Percentiles rank a stretch among this genome's conserved stretches.
Evolutionary conservation across 1,140 invertebrate genomes (phyloP).

Genomic region (Heliconius nattereri): DNA sequence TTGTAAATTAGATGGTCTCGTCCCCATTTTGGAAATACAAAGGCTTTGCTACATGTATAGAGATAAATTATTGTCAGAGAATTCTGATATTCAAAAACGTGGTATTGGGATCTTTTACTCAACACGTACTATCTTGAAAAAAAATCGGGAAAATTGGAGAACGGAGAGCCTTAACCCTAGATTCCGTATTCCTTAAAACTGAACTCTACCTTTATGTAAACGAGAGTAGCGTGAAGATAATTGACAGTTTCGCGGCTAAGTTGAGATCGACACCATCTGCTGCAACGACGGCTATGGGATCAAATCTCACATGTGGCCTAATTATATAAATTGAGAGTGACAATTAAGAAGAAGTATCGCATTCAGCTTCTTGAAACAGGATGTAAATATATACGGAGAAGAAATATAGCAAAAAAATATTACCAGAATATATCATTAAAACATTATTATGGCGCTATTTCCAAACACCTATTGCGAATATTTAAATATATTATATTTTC

Average conservation of each 20-base stretch:
- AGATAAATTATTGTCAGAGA: too few relatives aligned
- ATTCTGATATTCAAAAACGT: too few relatives aligned
- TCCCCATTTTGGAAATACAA: too few relatives aligned
- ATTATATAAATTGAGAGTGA: slow-evolving; percentile 10
- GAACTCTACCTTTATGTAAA: too few relatives aligned
- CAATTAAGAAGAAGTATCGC: not conserved
- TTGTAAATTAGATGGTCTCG: too few relatives aligned
- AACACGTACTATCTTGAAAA: not conserved
- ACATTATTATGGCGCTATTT: not conserved
- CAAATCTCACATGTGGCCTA: slow-evolving; percentile 12
- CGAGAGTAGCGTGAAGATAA: not conserved
- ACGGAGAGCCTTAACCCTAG: not conserved
- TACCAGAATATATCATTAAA: not conserved
- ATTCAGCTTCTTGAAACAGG: not conserved
- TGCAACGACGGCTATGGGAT: not conserved
- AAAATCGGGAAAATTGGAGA: not conserved
- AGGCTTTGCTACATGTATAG: too few relatives aligned
- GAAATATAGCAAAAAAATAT: not conserved
- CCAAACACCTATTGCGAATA: too few relatives aligned
- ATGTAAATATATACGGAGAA: not conserved
- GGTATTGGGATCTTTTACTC: too few relatives aligned
- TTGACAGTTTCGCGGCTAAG: not conserved
- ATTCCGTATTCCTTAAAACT: not conserved
- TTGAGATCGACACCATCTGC: slow-evolving; percentile 2
- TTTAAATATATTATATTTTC: too few relatives aligned